These are phyloP conservation scores for Plemyria rubiginata DNA, from an alignment of 2,888 invertebrate species.

Conservation along the genomic window DNA sequence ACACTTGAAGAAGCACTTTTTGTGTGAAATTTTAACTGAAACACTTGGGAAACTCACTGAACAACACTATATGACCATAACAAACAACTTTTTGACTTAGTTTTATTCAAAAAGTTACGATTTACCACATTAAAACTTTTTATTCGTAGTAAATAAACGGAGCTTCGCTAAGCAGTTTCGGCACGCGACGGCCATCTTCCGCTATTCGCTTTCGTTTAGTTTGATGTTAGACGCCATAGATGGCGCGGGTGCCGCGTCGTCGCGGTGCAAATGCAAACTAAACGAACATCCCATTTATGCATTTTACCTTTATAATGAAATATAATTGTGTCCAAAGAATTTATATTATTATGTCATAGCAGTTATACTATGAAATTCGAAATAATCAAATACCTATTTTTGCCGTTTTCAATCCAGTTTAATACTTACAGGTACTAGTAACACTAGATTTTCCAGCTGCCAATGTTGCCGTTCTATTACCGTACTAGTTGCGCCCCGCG, in stretches of 20 bases:
- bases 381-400: too few relatives aligned
- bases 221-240: slow-evolving; percentile 69
- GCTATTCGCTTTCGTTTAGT: slow-evolving; percentile 78
- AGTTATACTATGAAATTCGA: too few relatives aligned
- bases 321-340: too few relatives aligned
- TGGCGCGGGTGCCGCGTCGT: slow-evolving; percentile 51
- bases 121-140: slow-evolving; percentile 70
- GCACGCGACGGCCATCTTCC: slow-evolving; percentile 83
- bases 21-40: slow-evolving; percentile 58
- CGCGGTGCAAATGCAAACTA: background rate
- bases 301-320: too few relatives aligned
- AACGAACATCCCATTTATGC: too few relatives aligned
- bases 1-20: slow-evolving; percentile 63
- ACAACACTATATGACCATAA: slow-evolving; percentile 48
- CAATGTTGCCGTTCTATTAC: too few relatives aligned
- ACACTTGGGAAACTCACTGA: slow-evolving; percentile 55
- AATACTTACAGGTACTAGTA: too few relatives aligned
- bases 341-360: too few relatives aligned
- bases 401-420: too few relatives aligned
- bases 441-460: too few relatives aligned
- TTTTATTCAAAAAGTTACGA: slow-evolving; percentile 55
- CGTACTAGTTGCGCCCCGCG: too few relatives aligned
- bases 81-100: slow-evolving; percentile 56
- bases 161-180: slow-evolving; percentile 64
- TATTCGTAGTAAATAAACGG: slow-evolving; percentile 76